Evolutionary conservation across 2,113 vertebrate species (phyloP).

Genomic region (Argyrosomus japonicus): DNA sequence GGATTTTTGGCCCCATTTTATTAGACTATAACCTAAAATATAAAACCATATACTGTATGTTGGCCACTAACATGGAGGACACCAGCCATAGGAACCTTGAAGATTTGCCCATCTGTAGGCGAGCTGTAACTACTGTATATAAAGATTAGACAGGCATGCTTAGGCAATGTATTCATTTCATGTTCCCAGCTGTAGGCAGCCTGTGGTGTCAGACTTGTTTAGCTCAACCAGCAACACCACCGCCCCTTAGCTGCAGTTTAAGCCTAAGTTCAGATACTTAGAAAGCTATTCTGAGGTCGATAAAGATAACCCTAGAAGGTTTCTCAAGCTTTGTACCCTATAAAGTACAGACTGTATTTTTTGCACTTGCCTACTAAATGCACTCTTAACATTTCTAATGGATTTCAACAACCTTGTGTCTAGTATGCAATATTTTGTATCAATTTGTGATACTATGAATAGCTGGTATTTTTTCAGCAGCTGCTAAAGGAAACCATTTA

Average conservation of each 20-base stretch:
- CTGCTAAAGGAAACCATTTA: neutral
- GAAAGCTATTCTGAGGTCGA: neutral
- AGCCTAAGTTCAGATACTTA: constrained; percentile 22
- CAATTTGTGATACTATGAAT: neutral
- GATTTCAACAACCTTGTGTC: neutral
- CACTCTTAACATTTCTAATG: neutral
- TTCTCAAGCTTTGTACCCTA: neutral
- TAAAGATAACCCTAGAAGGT: constrained; percentile 24
- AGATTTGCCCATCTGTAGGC: constrained; percentile 18
- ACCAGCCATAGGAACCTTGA: neutral
- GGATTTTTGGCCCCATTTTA: constrained; percentile 27
- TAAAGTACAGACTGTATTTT: neutral
- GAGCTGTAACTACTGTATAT: constrained; percentile 20
- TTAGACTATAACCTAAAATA: neutral
- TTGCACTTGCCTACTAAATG: neutral
- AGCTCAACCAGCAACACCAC: constrained; percentile 28
- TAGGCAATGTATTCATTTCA: constrained; percentile 40
- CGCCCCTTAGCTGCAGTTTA: constrained; percentile 27
- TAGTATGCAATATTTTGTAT: neutral
- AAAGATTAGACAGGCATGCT: constrained; percentile 42
- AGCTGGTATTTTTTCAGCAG: neutral
- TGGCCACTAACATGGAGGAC: neutral
- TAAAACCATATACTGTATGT: constrained; percentile 14
- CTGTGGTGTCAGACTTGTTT: constrained; percentile 44
- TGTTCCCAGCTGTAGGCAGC: constrained; percentile 53